These are phyloP conservation scores for Halichoerus grypus DNA, from an alignment of 2,113 vertebrate species.

Conservation along the genomic window DNA sequence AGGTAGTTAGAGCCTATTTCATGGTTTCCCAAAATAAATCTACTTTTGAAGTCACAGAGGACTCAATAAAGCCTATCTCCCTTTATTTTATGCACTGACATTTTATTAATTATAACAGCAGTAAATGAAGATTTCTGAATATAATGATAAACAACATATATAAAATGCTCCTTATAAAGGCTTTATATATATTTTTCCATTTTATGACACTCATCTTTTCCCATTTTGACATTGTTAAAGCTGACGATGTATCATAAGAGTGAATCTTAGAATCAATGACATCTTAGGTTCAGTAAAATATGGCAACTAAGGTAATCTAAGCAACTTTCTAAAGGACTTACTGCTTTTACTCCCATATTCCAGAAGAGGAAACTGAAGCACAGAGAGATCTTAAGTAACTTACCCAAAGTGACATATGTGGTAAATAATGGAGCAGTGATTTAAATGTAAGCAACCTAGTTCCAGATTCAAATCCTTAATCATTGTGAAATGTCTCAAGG, in stretches of 20 bases:
- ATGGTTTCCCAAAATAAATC: conserved; percentile 9
- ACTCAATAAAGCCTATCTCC: neutral
- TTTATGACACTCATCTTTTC: neutral
- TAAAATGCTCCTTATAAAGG: neutral
- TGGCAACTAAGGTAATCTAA: neutral
- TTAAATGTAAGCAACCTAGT: neutral
- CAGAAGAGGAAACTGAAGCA: neutral
- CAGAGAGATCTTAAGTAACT: neutral
- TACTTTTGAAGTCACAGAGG: neutral
- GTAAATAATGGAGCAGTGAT: neutral
- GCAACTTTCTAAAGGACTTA: neutral
- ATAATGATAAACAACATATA: neutral
- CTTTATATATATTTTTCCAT: neutral
- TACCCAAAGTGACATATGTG: neutral
- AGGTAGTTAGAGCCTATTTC: neutral
- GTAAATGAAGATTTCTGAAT: neutral
- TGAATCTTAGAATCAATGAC: neutral
- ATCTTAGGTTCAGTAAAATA: neutral
- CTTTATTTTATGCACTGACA: neutral
- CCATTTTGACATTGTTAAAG: neutral
- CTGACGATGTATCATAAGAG: neutral
- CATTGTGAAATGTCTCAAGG: neutral
- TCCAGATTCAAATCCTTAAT: neutral
- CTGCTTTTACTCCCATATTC: neutral
- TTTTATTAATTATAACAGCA: neutral